Base-by-base conservation (phyloP, 1,140 invertebrate genomes). In the Protaetia brevitarsis region DNA sequence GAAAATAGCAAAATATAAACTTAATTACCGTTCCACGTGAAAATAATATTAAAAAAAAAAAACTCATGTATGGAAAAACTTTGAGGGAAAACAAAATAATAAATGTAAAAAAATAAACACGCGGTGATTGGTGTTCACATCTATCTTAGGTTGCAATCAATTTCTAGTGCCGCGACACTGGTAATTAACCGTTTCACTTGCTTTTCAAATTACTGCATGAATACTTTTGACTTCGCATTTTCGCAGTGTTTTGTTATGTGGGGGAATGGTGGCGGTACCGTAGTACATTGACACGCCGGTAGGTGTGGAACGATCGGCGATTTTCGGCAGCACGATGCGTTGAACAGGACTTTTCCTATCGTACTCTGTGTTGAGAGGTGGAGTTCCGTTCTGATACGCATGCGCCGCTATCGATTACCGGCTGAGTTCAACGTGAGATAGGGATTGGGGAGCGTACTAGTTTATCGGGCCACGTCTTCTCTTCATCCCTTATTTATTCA, bases 341-440 rank as follows among this genome's bases (percentile, higher is more conserved):
- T 28, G 26, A 61, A 45, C 29, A 30, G 57, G 62, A 65, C 34
- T 57, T 68, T 68, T 70, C 58, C 59, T 62, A 41, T 63, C 45
- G 31, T 57, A 72, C 59, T 72, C 51, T 56, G 63, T 30, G 41
- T 69, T 8, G 26, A 58, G 70, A 71, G 74, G 74, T 74, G 74
- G 75, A 70, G 75, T 73, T 74, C 68, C 27, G 41, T 8, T 11
- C 58, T 7, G 30, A n/a, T 58, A 36, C 71, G 74, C 75, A 71
- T 58, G 75, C 74, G 74, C 70, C 66, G 66, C 67, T 77, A 77
- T 77, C 70, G 75, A 77, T 77, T 74, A 69, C 69, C 72, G 69
- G 70, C 72, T 58, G 56, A 58, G 26, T 58, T 27, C 0, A 30
- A 28, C 56, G 56, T 28, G 23, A 30, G 56, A 28, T 58, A 11